Conservation (phyloP, 2,113 vertebrate genomes). For the Bujurquina vittata region DNA sequence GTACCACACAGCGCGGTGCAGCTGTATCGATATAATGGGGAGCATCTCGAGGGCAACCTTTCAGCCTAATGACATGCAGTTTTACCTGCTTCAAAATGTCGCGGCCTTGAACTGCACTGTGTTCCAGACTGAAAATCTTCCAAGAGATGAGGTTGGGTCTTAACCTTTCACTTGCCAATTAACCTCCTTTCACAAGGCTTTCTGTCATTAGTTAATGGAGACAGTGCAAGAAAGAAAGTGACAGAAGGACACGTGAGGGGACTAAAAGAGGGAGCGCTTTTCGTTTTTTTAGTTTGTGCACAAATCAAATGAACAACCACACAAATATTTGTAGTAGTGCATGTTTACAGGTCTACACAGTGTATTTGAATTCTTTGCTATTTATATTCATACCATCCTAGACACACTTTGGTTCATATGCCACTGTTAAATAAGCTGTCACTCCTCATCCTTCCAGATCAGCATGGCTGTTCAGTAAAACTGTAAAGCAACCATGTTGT, state of each 20-base stretch:
- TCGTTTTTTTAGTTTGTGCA: neutral
- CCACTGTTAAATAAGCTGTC: neutral
- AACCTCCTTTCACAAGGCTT: slow-evolving; percentile 31
- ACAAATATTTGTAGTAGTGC: neutral
- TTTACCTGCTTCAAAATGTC: slow-evolving; percentile 41
- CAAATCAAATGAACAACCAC: neutral
- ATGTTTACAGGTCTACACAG: neutral
- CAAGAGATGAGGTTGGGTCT: neutral
- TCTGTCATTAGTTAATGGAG: slow-evolving; percentile 38
- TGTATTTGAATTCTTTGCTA: neutral
- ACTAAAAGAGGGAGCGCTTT: neutral
- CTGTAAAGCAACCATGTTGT: neutral
- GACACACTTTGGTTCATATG: neutral
- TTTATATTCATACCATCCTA: neutral
- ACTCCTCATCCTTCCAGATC: neutral
- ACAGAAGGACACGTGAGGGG: neutral
- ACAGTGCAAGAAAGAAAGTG: slow-evolving; percentile 21
- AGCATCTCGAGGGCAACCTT: slow-evolving; percentile 47
- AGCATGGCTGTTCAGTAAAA: neutral
- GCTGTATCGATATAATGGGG: slow-evolving; percentile 42
- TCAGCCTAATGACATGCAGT: slow-evolving; percentile 48
- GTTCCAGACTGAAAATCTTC: slow-evolving; percentile 34
- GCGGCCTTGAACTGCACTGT: slow-evolving; percentile 17
- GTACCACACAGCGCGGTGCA: slow-evolving; percentile 34
- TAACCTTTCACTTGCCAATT: slow-evolving; percentile 47